Conservation (phyloP, 2,797 vertebrate genomes). For the Sebastes matsubarae region DNA sequence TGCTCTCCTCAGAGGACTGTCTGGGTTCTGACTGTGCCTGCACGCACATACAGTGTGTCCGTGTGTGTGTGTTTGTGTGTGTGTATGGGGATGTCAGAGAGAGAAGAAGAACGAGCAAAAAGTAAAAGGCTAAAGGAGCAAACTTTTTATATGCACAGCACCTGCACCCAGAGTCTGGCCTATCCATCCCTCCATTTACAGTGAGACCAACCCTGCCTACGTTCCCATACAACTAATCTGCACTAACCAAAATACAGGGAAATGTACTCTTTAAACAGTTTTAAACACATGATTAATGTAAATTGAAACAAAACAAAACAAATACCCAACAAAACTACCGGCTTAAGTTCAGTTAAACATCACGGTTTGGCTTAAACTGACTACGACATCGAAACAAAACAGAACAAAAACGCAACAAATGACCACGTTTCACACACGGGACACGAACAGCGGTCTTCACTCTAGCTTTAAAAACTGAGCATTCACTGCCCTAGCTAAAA, state of each 20-base stretch:
- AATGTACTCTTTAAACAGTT: neutral
- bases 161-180: neutral
- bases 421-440: no score
- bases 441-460: no score
- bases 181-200: neutral
- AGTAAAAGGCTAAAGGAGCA: neutral
- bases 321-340: no score
- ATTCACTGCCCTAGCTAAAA: neutral
- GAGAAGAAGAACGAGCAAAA: neutral
- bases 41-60: neutral
- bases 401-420: no score
- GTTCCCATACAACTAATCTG: no score
- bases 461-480: no score
- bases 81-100: neutral
- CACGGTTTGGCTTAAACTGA: no score
- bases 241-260: no score
- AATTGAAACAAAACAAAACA: no score
- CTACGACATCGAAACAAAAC: no score
- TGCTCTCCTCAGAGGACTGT: conserved; percentile 51
- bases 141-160: conserved; percentile 1
- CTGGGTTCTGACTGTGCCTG: conserved; percentile 20
- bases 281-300: no score
- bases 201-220: neutral
- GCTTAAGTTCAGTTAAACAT: no score
- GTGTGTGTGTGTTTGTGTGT: neutral